phyloP scores from a whole-genome alignment of 1,140 invertebrate genomes.

The Aphaenogaster ashmeadi region DNA sequence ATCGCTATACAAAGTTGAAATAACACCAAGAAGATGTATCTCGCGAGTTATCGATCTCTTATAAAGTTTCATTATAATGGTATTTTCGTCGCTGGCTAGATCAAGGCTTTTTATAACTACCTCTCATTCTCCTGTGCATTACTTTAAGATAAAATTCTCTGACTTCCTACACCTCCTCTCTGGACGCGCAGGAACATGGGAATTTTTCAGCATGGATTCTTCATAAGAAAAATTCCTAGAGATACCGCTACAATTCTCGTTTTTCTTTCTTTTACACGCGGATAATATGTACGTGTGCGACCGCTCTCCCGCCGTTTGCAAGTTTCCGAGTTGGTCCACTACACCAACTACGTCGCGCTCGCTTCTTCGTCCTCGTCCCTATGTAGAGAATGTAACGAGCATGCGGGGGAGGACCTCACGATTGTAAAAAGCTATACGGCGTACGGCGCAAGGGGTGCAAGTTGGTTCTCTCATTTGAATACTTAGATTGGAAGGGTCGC shows the following conservation, averaged over 20 bases:
- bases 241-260: conserved; percentile 40
- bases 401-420: conserved; percentile 60
- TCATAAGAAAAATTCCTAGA: conserved; percentile 53
- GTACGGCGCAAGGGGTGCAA: conserved; percentile 57
- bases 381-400: conserved; percentile 61
- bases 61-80: conserved; percentile 30
- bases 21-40: neutral
- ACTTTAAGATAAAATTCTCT: conserved; percentile 48
- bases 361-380: conserved; percentile 16
- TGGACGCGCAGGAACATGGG: conserved; percentile 28
- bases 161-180: conserved; percentile 8
- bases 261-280: conserved; percentile 27
- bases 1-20: neutral
- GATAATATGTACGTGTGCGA: conserved; percentile 28
- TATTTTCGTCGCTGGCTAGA: conserved; percentile 18
- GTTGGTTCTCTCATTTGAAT: conserved; percentile 86
- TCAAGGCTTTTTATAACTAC: neutral
- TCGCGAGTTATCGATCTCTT: conserved; percentile 10
- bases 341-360: conserved; percentile 4
- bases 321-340: conserved; percentile 51
- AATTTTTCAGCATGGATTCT: conserved; percentile 54
- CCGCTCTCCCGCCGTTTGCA: conserved; percentile 52
- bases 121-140: conserved; percentile 21
- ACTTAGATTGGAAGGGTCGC: conserved; percentile 86
- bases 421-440: conserved; percentile 81